These are phyloP conservation scores for Meiosimyza decipiens DNA, from an alignment of 2,888 invertebrate genomes.

Conservation along the genomic window DNA sequence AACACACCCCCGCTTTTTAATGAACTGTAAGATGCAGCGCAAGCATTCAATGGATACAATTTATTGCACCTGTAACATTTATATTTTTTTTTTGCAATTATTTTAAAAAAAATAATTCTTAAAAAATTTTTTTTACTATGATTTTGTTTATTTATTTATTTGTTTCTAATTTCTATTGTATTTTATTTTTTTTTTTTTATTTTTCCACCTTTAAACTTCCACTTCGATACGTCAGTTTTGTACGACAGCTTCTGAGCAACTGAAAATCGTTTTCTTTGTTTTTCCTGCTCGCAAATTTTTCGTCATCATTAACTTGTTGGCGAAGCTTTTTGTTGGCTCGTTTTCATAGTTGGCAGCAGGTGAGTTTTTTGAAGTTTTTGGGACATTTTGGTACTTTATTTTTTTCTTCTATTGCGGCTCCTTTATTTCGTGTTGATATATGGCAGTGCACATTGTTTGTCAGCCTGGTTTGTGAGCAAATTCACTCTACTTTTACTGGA, in stretches of 20 bases:
- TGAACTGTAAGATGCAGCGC: slow-evolving; percentile 6
- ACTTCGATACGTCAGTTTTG: slow-evolving; percentile 51
- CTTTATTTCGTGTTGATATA: not conserved
- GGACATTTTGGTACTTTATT: not conserved
- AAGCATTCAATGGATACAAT: slow-evolving; percentile 1
- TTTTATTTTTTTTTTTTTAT: slow-evolving; percentile 34
- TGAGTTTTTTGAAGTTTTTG: slow-evolving; percentile 11
- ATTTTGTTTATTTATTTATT: slow-evolving; percentile 21
- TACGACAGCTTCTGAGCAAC: slow-evolving; percentile 53
- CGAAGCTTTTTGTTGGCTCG: slow-evolving; percentile 29
- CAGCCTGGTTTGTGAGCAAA: not conserved
- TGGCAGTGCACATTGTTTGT: not conserved
- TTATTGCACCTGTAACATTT: not conserved
- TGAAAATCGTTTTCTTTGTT: slow-evolving; percentile 43
- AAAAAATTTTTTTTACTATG: not conserved
- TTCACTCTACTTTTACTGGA: not conserved
- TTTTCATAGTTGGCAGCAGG: slow-evolving; percentile 11
- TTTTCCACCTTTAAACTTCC: slow-evolving; percentile 20
- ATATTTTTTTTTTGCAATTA: too few relatives aligned
- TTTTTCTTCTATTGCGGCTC: not conserved
- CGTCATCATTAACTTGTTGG: slow-evolving; percentile 45
- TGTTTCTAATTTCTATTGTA: slow-evolving; percentile 22
- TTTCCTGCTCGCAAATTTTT: slow-evolving; percentile 37
- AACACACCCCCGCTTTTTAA: slow-evolving; percentile 37
- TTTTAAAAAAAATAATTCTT: not conserved